A percentile compares a stretch with the other conserved stretches of the same genome.
These are phyloP conservation scores for Ailurus styani DNA, from an alignment of 2,113 vertebrate genomes.

Conservation along the genomic window DNA sequence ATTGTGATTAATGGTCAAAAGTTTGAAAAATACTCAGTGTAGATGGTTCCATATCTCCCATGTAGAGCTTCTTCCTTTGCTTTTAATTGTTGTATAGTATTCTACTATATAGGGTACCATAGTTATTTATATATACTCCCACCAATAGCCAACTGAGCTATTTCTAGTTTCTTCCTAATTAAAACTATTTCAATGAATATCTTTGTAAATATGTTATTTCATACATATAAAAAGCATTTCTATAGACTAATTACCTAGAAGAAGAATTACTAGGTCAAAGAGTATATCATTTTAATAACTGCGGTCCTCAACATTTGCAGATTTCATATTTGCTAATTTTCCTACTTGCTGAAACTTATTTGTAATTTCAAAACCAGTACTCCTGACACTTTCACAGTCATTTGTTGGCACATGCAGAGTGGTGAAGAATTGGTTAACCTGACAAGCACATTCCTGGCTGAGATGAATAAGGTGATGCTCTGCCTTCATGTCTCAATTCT, in stretches of 20 bases:
- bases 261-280: neutral
- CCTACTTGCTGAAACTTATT: neutral
- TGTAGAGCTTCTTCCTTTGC: neutral
- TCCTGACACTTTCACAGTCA: neutral
- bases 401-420: neutral
- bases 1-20: neutral
- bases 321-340: conserved; percentile 14
- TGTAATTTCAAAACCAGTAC: neutral
- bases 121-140: neutral
- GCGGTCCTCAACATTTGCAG: neutral
- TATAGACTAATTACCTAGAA: neutral
- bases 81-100: neutral
- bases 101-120: neutral
- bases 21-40: neutral
- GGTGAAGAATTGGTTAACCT: neutral
- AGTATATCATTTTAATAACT: neutral
- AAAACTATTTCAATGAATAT: neutral
- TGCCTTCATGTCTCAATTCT: neutral
- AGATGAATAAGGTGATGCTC: neutral
- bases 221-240: neutral
- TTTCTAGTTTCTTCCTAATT: conserved; percentile 20
- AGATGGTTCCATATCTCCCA: neutral
- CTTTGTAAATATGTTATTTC: neutral
- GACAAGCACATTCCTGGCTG: neutral
- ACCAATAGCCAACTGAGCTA: neutral